Conservation (phyloP, 2,888 invertebrate species). For the Sphecodes monilicornis region DNA sequence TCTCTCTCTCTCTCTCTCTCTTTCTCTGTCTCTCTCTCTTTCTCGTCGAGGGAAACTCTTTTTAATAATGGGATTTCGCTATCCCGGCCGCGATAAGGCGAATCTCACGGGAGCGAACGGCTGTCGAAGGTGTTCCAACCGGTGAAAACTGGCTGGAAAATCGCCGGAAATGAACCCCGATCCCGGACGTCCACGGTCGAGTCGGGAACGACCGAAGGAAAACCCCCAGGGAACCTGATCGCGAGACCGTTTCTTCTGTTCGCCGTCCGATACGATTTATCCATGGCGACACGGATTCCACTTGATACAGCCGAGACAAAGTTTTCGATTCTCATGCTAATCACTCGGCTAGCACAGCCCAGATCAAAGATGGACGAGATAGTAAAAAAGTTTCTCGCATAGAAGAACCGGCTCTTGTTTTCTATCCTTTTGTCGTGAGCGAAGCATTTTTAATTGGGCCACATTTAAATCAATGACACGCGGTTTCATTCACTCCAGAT, state of each 20-base stretch:
- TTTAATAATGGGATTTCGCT: slow-evolving; percentile 47
- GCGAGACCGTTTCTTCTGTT: not conserved
- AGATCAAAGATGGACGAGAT: not conserved
- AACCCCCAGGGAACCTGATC: not conserved
- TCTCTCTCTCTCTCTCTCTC: not conserved
- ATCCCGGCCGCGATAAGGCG: slow-evolving; percentile 26
- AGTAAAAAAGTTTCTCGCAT: not conserved
- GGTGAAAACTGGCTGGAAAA: slow-evolving; percentile 23
- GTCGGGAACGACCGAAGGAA: not conserved
- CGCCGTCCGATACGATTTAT: not conserved
- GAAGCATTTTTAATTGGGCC: not conserved
- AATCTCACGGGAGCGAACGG: slow-evolving; percentile 18
- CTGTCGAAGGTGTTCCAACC: slow-evolving; percentile 25
- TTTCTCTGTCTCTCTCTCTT: not conserved
- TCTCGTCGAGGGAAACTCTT: not conserved
- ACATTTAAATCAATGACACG: not conserved
- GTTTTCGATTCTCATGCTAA: slow-evolving; percentile 1
- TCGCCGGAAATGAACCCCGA: slow-evolving; percentile 44
- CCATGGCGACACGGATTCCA: not conserved
- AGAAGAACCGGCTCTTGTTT: not conserved
- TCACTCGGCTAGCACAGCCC: not conserved
- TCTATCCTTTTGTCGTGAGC: not conserved
- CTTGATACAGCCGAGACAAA: not conserved
- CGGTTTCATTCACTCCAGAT: too few species aligned
- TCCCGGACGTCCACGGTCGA: not conserved